Base-by-base conservation (phyloP, 2,113 vertebrate genomes). In the Ammodytes marinus region DNA sequence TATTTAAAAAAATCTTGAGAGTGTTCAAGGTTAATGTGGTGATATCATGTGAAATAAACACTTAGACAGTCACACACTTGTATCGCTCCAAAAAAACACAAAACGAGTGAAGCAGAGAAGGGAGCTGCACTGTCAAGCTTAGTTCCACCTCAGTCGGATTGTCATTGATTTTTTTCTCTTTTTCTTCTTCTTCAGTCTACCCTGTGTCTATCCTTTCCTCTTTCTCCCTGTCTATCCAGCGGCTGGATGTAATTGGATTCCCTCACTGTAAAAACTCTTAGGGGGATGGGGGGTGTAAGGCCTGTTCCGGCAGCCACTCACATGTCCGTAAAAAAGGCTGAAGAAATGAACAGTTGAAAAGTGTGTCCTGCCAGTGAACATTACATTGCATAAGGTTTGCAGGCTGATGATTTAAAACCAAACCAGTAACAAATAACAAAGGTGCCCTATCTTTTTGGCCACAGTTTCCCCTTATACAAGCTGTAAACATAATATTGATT, bases 171-270 rank as follows among this genome's bases (percentile, higher is more conserved):
- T 88, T 77, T 68, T 7, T 0, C 27, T n/a, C 12, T n/a, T 84
- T 58, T 58, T 64, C 68, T 47, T 59, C 52, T 42, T 73, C 27
- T 19, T 63, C 35, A 9, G 17, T 67, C 71, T 74, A 11, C n/a
- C 43, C 12, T 81, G 53, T 50, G 54, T 84, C 82, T 69, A 52
- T 82, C 47, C 75, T 74, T 77, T 82, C 67, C 77, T 80, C 64
- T 80, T 49, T 58, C 74, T 63, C 35, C 45, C 68, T 39, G 72
- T 83, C 84, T 69, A 55, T 69, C 74, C 75, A 88, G 84, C 80
- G 86, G 59, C 64, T 78, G 83, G 61, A 69, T 78, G 79, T 91
- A 92, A 92, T 92, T 91, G 86, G 87, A 91, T 86, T 91, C 81
- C 76, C 80, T 71, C 85, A 84, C 83, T 90, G 86, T 79, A 87